Evolutionary conservation across 2,888 invertebrate species (phyloP).

Genomic region (Leistus spinibarbis): DNA sequence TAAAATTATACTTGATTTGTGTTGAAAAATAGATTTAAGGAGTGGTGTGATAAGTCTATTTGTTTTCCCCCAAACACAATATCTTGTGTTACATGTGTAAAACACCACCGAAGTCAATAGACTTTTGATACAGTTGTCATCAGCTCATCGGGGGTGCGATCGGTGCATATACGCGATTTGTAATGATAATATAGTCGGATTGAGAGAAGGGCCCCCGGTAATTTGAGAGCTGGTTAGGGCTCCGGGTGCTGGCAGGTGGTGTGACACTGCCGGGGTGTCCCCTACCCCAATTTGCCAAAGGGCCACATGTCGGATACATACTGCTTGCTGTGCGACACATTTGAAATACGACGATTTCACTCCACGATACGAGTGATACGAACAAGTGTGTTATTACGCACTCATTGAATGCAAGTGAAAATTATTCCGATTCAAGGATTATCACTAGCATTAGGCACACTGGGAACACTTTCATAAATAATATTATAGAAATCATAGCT

Average conservation of each 20-base stretch:
- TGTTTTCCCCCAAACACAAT: neutral
- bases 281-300: neutral
- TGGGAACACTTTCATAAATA: neutral
- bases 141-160: too few species aligned
- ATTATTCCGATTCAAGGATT: conserved; percentile 22
- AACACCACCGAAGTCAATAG: conserved; percentile 16
- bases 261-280: neutral
- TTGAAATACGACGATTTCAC: neutral
- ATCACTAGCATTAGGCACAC: neutral
- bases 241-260: conserved; percentile 21
- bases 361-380: neutral
- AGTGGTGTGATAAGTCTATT: too few species aligned
- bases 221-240: neutral
- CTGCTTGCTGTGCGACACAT: neutral
- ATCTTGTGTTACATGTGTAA: neutral
- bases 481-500: neutral
- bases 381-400: conserved; percentile 22
- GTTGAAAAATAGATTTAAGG: too few species aligned
- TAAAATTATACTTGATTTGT: too few species aligned
- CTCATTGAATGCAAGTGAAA: conserved; percentile 18
- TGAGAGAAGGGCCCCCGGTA: neutral
- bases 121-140: conserved; percentile 19
- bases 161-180: conserved; percentile 15
- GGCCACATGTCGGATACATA: conserved; percentile 5
- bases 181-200: conserved; percentile 21